Evolutionary conservation across 2,888 invertebrate species (phyloP).

Genomic region (Horisme vitalbata): DNA sequence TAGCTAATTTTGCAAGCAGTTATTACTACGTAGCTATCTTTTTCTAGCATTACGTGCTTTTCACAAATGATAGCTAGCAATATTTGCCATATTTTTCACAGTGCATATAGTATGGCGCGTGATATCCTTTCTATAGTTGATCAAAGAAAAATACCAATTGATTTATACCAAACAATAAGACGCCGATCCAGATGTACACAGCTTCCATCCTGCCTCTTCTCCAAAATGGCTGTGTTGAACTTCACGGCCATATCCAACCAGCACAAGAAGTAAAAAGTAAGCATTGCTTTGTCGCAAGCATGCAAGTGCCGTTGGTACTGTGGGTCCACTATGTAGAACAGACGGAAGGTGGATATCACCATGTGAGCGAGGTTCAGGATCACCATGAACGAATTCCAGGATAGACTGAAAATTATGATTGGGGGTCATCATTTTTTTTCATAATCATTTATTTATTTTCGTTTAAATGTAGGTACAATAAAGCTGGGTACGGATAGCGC

Average conservation of each 20-base stretch:
- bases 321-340: slow-evolving; percentile 45
- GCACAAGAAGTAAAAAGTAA: slow-evolving; percentile 48
- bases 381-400: slow-evolving; percentile 52
- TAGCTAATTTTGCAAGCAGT: no score
- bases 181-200: slow-evolving; percentile 47
- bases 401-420: slow-evolving; percentile 38
- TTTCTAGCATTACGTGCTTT: no score
- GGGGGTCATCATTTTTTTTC: no score
- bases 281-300: slow-evolving; percentile 40
- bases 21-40: no score
- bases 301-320: slow-evolving; percentile 23
- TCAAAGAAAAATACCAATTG: no score
- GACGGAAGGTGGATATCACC: slow-evolving; percentile 45
- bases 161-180: slow-evolving; percentile 43
- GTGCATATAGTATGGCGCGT: no score
- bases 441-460: no score
- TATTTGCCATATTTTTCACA: no score
- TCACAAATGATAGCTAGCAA: no score
- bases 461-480: no score
- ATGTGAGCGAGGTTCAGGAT: slow-evolving; percentile 47
- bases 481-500: no score
- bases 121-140: no score
- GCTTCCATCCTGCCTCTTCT: slow-evolving; percentile 24
- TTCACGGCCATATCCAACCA: slow-evolving; percentile 53
- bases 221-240: slow-evolving; percentile 56